Evolutionary conservation across 1,140 invertebrate species (phyloP).

Genomic region (Notospermus geniculatus): DNA sequence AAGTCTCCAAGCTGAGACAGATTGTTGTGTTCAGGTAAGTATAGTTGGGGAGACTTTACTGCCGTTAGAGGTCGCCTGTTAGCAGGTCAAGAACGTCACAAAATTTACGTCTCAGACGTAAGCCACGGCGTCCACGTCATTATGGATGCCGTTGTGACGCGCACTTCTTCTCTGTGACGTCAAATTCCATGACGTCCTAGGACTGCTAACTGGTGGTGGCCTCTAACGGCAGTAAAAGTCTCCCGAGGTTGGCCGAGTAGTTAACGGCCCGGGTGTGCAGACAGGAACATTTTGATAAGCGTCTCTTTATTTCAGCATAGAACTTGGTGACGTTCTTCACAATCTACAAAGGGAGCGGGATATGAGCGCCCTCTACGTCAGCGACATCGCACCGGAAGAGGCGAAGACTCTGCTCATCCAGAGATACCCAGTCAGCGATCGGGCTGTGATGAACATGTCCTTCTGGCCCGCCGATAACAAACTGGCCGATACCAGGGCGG

Average conservation of each 20-base stretch:
- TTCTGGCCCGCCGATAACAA: constrained; percentile 18
- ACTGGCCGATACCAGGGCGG: constrained; percentile 6
- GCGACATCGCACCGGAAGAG: constrained; percentile 22
- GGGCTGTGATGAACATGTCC: constrained; percentile 23
- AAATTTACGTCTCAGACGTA: too few relatives aligned
- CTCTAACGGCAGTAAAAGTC: too few relatives aligned
- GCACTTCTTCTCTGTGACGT: too few relatives aligned
- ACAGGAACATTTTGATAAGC: not conserved
- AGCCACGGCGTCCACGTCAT: too few relatives aligned
- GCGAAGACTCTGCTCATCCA: constrained; percentile 27
- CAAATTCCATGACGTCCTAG: too few relatives aligned
- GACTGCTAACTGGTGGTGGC: too few relatives aligned
- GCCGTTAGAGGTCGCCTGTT: too few relatives aligned
- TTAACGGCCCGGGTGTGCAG: too few relatives aligned
- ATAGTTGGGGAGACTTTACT: too few relatives aligned
- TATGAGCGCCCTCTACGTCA: constrained; percentile 32
- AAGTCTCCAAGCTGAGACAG: constrained; percentile 24
- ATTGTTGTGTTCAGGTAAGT: constrained; percentile 23
- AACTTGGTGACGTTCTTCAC: constrained; percentile 28
- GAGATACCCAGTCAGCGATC: constrained; percentile 29
- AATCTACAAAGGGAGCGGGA: constrained; percentile 32
- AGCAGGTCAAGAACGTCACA: too few relatives aligned
- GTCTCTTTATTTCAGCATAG: constrained; percentile 23
- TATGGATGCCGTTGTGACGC: too few relatives aligned
- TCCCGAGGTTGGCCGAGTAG: too few relatives aligned